Conservation (phyloP, 2,113 vertebrate species). For the Corythoichthys intestinalis region DNA sequence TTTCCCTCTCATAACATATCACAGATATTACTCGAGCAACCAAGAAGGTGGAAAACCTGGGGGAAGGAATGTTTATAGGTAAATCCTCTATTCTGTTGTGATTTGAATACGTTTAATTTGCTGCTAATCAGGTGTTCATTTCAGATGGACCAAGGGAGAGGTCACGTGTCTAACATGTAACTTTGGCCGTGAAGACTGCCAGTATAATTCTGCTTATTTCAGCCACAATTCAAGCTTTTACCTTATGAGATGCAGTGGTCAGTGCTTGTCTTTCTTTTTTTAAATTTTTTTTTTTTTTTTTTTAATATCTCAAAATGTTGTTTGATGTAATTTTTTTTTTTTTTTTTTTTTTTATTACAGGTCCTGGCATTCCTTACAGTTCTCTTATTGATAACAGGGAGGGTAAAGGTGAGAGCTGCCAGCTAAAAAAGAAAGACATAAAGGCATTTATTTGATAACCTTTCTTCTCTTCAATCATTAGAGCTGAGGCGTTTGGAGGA, state of each 20-base stretch:
- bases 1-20: conserved; percentile 8
- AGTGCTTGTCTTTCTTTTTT: conserved; percentile 11
- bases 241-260: conserved; percentile 81
- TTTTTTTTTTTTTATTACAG: conserved; percentile 59
- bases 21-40: conserved; percentile 91
- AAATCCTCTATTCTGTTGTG: conserved; percentile 37
- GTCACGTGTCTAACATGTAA: conserved; percentile 81
- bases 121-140: conserved; percentile 1
- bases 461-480: conserved; percentile 41
- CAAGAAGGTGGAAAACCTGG: conserved; percentile 76
- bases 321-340: neutral
- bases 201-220: conserved; percentile 85
- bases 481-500: conserved; percentile 77
- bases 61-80: conserved; percentile 91
- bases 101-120: neutral
- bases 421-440: neutral
- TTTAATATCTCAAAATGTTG: neutral
- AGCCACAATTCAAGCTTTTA: conserved; percentile 81
- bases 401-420: conserved; percentile 38
- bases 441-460: neutral
- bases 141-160: conserved; percentile 39
- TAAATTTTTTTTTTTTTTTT: neutral
- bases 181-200: conserved; percentile 71
- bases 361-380: conserved; percentile 81
- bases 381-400: conserved; percentile 49